Conservation (phyloP, 2,797 vertebrate genomes). For the Myiothlypis chrysogaster region DNA sequence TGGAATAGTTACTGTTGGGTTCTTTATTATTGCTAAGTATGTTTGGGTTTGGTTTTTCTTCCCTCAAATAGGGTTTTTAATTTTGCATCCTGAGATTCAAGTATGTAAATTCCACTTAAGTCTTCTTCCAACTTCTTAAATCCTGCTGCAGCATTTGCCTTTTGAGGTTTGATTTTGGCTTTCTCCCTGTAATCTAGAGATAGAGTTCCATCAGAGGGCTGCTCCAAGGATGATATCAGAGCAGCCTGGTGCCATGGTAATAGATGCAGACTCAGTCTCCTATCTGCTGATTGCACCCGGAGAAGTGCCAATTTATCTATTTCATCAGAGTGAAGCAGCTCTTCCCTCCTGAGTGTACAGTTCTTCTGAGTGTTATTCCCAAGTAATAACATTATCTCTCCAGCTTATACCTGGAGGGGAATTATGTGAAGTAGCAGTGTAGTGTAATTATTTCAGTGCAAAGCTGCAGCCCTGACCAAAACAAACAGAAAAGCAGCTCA, state of each 20-base stretch:
- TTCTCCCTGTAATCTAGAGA: conserved; percentile 1
- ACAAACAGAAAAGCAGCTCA: neutral
- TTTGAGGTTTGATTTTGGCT: neutral
- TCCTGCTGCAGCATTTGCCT: neutral
- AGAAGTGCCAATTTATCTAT: conserved; percentile 39
- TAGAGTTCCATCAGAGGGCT: neutral
- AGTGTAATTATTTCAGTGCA: conserved; percentile 23
- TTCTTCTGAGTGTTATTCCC: conserved; percentile 41
- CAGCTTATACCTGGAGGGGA: conserved; percentile 32
- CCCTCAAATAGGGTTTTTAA: neutral
- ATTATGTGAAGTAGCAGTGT: conserved; percentile 9
- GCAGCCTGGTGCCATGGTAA: conserved; percentile 9
- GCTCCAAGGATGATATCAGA: neutral
- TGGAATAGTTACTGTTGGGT: neutral
- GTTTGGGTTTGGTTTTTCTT: neutral
- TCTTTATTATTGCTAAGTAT: neutral
- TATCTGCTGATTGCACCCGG: conserved; percentile 32
- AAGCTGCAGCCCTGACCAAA: neutral
- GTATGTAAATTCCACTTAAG: neutral
- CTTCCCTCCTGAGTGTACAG: conserved; percentile 2
- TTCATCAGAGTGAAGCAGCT: conserved; percentile 36
- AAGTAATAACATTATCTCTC: conserved; percentile 4
- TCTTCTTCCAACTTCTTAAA: neutral
- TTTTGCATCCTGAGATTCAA: neutral
- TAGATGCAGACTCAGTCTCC: neutral